Evolutionary conservation across 2,797 vertebrate genomes (phyloP), one percentile per base, ranked within the genome.

Genomic region (Sternarchorhynchus goeldii): DNA sequence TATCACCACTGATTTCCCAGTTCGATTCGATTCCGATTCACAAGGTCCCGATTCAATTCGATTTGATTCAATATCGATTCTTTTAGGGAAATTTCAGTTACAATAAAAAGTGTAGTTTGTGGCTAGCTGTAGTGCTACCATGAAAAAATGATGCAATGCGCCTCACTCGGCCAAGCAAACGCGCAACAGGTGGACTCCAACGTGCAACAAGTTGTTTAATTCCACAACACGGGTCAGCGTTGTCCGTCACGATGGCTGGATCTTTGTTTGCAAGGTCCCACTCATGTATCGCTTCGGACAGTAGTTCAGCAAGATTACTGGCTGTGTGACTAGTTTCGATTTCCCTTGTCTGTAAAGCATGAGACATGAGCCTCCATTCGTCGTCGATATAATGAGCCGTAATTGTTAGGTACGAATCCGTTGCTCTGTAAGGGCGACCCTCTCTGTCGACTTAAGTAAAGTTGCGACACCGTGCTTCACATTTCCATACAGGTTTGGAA

Each of bases 271-370:
- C 21, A 45, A 45, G 31, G 29, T 39, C 70, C 71, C 71, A 64
- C 64, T 64, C 71, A 21, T 50, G 29, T 36, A 74, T 66, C 29
- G 17, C 71, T 21, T 74, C 63, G 4, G 36, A 65, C 34, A 68
- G 17, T 36, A 79, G 50, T 59, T 57, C 45, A 41, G 71, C 71
- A 34, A 73, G 41, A 72, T 79, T 73, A 73, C 34, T 70, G 56
- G 21, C 66, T 20, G 21, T 67, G 65, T 68, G 64, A 39, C 77
- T 82, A 7, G 63, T 39, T 36, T 66, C 32, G 20, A 78, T 63
- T 21, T 58, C 65, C 57, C 71, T 78, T 8, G 76, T 75, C 65
- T 75, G 80, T 64, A 78, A 64, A 20, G 75, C 56, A 69, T 73
- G 55, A 53, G 69, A 56, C 67, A 56, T 59, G 57, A 39, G 18